These are phyloP conservation scores for Psix sp. DNA, from an alignment of 1,140 invertebrate genomes.

Conservation along the genomic window DNA sequence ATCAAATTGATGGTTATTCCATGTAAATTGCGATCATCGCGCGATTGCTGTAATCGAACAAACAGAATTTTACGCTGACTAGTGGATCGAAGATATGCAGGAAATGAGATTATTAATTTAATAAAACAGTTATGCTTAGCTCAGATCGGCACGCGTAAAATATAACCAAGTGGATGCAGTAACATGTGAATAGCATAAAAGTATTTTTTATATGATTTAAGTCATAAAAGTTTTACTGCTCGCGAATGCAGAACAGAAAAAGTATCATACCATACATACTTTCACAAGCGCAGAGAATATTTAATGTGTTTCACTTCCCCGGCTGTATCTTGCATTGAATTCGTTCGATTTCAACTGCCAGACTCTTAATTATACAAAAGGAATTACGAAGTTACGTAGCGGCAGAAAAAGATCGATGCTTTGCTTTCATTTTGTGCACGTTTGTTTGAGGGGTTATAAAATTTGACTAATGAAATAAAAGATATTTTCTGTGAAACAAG, in stretches of 20 bases:
- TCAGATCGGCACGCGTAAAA: conserved; percentile 3
- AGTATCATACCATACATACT: not conserved
- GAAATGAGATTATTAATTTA: conserved; percentile 40
- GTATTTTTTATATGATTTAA: conserved; percentile 48
- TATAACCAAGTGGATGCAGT: conserved; percentile 14
- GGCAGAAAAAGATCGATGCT: too few relatives aligned
- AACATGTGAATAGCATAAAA: conserved; percentile 40
- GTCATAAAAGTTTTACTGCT: conserved; percentile 54
- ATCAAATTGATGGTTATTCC: conserved; percentile 30
- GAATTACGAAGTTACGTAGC: too few relatives aligned
- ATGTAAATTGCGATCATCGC: conserved; percentile 23
- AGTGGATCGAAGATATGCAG: conserved; percentile 6
- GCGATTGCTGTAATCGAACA: conserved; percentile 9
- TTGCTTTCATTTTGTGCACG: not conserved
- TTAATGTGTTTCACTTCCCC: not conserved
- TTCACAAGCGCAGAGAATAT: not conserved
- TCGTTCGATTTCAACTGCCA: too few relatives aligned
- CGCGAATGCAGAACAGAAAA: conserved; percentile 14
- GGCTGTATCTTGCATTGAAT: not conserved
- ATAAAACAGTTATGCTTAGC: too few relatives aligned
- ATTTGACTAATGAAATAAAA: conserved; percentile 12
- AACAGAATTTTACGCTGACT: conserved; percentile 1
- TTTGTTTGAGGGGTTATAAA: not conserved
- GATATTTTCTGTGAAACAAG: conserved; percentile 1
- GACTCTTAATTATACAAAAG: too few relatives aligned